phyloP scores from a whole-genome alignment of 53 echinoderm and acorn worm species.

The Holothuria leucospilota region DNA sequence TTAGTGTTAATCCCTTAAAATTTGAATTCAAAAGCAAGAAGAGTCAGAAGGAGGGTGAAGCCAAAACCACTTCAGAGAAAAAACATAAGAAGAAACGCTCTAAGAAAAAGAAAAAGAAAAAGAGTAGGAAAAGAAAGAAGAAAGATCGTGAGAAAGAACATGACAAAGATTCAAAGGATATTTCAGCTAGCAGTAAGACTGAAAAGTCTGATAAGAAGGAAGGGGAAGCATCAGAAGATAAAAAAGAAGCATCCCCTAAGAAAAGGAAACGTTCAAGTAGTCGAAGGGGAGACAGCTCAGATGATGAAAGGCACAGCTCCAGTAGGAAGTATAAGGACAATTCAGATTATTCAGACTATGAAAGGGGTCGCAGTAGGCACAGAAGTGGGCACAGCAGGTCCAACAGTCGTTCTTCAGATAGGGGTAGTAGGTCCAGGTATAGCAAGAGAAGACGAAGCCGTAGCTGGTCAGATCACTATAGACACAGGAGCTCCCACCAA shows the following conservation, averaged over 20 bases:
- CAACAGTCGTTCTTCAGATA: conserved; percentile 60
- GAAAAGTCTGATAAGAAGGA: conserved; percentile 36
- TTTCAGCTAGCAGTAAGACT: background rate
- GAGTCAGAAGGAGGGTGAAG: conserved; percentile 15
- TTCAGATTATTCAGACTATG: conserved; percentile 74
- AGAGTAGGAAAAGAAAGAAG: conserved; percentile 63
- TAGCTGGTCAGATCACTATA: conserved; percentile 64
- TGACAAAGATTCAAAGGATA: conserved; percentile 35
- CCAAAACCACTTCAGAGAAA: background rate
- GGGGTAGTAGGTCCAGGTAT: conserved; percentile 63
- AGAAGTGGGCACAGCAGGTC: conserved; percentile 74
- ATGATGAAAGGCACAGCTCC: conserved; percentile 33
- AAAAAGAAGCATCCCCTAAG: conserved; percentile 15
- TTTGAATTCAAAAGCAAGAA: conserved; percentile 78
- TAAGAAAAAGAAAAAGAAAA: conserved; percentile 72
- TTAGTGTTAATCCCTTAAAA: conserved; percentile 89
- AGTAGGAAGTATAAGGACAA: conserved; percentile 54
- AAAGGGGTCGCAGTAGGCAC: conserved; percentile 71
- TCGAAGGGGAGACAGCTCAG: conserved; percentile 20
- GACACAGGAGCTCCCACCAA: conserved; percentile 53
- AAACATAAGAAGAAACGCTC: conserved; percentile 38
- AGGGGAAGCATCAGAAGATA: conserved; percentile 24
- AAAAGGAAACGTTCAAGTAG: conserved; percentile 35
- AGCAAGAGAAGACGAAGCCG: conserved; percentile 63
- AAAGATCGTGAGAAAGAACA: conserved; percentile 64